Percentiles rank a stretch among this genome's conserved stretches.
phyloP scores from a whole-genome alignment of 2,888 invertebrate genomes.

The Chaetogeoica ovagalla region DNA sequence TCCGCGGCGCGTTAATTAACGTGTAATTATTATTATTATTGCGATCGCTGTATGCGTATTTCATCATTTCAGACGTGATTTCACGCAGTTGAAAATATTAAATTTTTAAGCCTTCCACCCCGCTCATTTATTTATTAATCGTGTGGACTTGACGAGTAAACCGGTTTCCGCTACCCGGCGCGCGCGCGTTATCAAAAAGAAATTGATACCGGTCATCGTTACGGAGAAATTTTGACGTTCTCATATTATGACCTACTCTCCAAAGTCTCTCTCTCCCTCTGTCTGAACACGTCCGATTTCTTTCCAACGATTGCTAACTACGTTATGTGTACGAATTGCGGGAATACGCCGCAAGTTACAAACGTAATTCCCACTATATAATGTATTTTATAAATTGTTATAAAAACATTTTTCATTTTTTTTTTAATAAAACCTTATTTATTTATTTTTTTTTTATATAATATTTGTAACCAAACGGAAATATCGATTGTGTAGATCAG shows the following conservation, averaged over 20 bases:
- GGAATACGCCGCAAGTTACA: not conserved
- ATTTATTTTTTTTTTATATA: no score
- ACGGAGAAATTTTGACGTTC: slow-evolving; percentile 40
- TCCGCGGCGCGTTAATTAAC: no score
- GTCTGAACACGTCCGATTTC: slow-evolving; percentile 14
- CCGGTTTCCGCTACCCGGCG: slow-evolving; percentile 18
- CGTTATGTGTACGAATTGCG: not conserved
- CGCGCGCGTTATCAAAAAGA: not conserved
- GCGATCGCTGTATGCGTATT: no score
- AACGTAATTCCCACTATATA: not conserved
- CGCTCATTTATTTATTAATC: no score
- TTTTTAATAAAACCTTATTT: no score
- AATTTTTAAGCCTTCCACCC: no score
- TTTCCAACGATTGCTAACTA: slow-evolving; percentile 9
- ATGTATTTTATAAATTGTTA: no score
- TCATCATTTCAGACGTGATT: no score
- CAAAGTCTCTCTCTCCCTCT: not conserved
- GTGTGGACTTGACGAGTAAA: not conserved
- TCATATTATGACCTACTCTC: slow-evolving; percentile 39
- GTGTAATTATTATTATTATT: not conserved
- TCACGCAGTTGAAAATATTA: no score
- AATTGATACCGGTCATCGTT: slow-evolving; percentile 48
- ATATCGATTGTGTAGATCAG: no score
- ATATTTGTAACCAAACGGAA: no score
- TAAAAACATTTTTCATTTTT: no score